Evolutionary conservation across 1,140 invertebrate species (phyloP), one percentile per base, ranked within the genome.

Genomic region (Nephila pilipes): DNA sequence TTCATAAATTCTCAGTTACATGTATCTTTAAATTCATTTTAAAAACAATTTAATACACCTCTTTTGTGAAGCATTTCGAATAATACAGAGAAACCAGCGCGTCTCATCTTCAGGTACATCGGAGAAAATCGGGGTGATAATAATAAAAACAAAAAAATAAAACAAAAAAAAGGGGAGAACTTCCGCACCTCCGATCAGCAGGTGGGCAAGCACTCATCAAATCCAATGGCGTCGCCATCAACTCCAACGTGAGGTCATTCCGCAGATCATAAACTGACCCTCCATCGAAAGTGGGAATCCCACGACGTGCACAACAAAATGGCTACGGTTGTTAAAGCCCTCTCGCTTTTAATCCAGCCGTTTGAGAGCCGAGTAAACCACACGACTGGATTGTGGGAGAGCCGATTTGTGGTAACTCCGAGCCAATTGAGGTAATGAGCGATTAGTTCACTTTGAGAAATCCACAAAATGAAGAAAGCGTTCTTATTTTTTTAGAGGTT

Each of bases 231-330:
- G 46, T 22, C 80, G 79, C 29, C 81, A 92, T 92, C 90, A 91
- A 46, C 79, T 63, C 57, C 79, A 91, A 91, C 79, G 89, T 91
- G 89, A 91, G 89, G 89, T 91, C 89, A 83, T 83, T 91, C 80
- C 58, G 20, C 79, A 83, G 81, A 85, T 92, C 90, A 92, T 92
- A 92, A 92, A 92, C 81, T 55, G 90, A 75, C 38, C 69, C 69
- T 75, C 69, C 69, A 75, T 75, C 69, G 69, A 75, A 36, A 29
- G 25, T 29, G 63, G 63, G 63, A 65, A 36, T 75, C 65, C 80
- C 38, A 32, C 6, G 57, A 54, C 29, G 57, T 60, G 55, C 79
- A 57, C 38, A 57, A 89, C 65, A 63, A 83, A 91, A 63, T 60
- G 29, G 32, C 32, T 16, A 60, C 14, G 55, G 18, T 18, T 46